Conservation (phyloP, 1,140 invertebrate genomes). For the Globodera ellingtonae region DNA sequence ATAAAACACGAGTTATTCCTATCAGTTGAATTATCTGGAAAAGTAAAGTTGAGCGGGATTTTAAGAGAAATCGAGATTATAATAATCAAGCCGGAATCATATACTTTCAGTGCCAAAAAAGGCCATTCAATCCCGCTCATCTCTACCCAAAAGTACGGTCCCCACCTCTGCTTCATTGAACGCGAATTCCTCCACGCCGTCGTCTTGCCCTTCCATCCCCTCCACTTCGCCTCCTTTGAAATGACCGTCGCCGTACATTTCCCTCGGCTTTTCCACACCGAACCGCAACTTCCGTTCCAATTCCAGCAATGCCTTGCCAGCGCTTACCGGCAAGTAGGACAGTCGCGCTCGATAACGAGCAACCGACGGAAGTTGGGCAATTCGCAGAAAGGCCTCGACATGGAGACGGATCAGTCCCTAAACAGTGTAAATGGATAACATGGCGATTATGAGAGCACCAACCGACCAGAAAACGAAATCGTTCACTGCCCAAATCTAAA, state of each 20-base stretch:
- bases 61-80: too few relatives aligned
- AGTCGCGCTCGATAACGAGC: constrained; percentile 49
- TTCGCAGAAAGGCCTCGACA: constrained; percentile 55
- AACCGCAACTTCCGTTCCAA: constrained; percentile 44
- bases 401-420: constrained; percentile 50
- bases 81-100: too few relatives aligned
- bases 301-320: constrained; percentile 37
- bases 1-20: constrained; percentile 11
- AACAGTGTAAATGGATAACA: neutral
- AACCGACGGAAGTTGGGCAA: constrained; percentile 52
- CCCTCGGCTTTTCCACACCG: constrained; percentile 19
- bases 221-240: constrained; percentile 33
- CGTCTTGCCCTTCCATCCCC: neutral
- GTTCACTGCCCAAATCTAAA: constrained; percentile 57
- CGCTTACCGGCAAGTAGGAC: constrained; percentile 52
- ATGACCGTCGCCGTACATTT: constrained; percentile 50
- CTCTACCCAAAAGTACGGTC: neutral
- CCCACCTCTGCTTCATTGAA: neutral
- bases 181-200: neutral
- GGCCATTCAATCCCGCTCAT: neutral
- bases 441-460: neutral
- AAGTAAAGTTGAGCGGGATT: too few relatives aligned
- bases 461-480: constrained; percentile 48
- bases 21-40: too few relatives aligned
- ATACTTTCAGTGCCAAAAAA: too few relatives aligned